These are phyloP conservation scores for Autographa pulchrina DNA, from an alignment of 2,888 invertebrate genomes.

Conservation along the genomic window DNA sequence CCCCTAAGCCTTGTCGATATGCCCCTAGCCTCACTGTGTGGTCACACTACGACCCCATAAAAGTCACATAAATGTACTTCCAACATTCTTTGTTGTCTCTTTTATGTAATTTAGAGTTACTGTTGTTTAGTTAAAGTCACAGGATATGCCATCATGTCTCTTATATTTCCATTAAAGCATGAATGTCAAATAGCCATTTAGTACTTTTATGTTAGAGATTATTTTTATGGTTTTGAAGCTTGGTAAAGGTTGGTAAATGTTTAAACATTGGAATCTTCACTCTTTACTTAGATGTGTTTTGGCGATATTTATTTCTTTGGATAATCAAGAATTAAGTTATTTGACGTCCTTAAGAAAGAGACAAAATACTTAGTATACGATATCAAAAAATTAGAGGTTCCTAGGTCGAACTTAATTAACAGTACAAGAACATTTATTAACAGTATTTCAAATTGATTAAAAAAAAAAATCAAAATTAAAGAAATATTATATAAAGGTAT, in stretches of 20 bases:
- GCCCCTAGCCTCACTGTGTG: conserved; percentile 35
- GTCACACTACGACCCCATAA: conserved; percentile 51
- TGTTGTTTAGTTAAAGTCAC: conserved; percentile 28
- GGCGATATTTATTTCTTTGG: too few relatives aligned
- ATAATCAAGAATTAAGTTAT: too few relatives aligned
- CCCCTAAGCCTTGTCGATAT: conserved; percentile 5
- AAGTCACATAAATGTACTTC: conserved; percentile 53
- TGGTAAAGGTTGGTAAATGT: neutral
- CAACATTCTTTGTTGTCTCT: conserved; percentile 41
- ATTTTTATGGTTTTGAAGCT: neutral
- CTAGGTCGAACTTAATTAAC: too few relatives aligned
- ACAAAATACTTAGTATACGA: too few relatives aligned
- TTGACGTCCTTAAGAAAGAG: too few relatives aligned
- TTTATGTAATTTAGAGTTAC: conserved; percentile 51
- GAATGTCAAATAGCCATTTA: neutral
- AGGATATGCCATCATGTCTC: conserved; percentile 19
- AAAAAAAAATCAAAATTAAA: too few relatives aligned
- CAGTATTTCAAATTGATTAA: too few relatives aligned
- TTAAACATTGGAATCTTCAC: neutral
- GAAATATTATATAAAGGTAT: neutral
- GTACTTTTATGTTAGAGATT: neutral
- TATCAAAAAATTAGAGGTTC: too few relatives aligned
- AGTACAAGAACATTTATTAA: too few relatives aligned
- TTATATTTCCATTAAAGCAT: conserved; percentile 4
- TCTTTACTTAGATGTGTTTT: neutral